Base-by-base conservation (phyloP, 2,797 vertebrate species). In the Protonibea diacanthus region DNA sequence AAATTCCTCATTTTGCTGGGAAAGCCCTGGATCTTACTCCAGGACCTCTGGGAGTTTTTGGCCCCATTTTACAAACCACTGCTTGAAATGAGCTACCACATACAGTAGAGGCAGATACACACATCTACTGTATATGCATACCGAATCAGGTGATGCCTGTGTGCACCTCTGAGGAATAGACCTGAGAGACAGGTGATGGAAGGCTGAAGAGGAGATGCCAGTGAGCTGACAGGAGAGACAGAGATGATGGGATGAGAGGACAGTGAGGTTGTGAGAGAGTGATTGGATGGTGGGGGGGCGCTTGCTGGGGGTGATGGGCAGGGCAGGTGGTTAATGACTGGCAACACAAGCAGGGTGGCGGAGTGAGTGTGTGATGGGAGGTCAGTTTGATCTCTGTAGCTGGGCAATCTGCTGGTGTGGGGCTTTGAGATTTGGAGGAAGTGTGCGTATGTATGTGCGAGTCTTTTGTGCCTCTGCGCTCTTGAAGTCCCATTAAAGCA, bases 401-500 rank as follows among this genome's bases (percentile, higher is more conserved):
- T 40, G 11, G 59, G 58, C 85, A 83, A 69, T 81, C 74, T 74
- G 68, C 67, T 78, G 66, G 55, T 60, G 76, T 81, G 76, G 45
- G 53, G 60, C 64, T 85, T 77, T 63, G 82, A 88, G 84, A 87
- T 77, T 75, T 85, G 4, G 15, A 74, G 74, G 53, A 79, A 84
- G 69, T 25, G 25, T 70, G 45, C 70, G 80, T 13, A 40, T 78
- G 74, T 76, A 9, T 72, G 62, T 60, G 68, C 18, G 66, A 69
- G 67, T 69, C 65, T 79, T 83, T 82, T 88, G 86, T 88, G 77
- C 74, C n/a, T 47, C 56, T 60, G 69, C 65, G 78, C 59, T 82
- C 72, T 88, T 90, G 79, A 90, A 86, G 89, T 86, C 79, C 71
- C 78, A 86, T 85, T 88, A 85, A 89, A 88, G 88, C 76, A 44